phyloP scores from a whole-genome alignment of 1,140 invertebrate species.

The Nebria ingens region DNA sequence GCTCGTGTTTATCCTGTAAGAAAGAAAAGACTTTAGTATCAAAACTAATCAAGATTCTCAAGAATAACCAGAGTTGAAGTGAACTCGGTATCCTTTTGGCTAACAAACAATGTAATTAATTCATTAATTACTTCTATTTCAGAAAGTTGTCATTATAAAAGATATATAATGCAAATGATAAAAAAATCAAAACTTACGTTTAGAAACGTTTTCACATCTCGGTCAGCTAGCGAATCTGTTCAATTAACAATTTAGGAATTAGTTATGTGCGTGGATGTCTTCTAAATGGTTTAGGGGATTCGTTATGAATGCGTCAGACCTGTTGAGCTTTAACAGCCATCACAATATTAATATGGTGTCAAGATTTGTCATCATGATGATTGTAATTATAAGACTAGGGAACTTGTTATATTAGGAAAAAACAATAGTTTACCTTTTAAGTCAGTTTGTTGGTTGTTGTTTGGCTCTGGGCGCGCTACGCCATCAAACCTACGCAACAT shows the following conservation, averaged over 20 bases:
- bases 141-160: conserved; percentile 1
- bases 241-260: background rate
- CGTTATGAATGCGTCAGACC: conserved; percentile 17
- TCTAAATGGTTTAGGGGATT: background rate
- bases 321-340: conserved; percentile 23
- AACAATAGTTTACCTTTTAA: background rate
- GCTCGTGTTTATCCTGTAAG: too few species aligned
- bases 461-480: too few species aligned
- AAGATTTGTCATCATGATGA: conserved; percentile 11
- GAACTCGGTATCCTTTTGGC: conserved; percentile 3
- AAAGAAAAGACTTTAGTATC: too few species aligned
- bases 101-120: conserved; percentile 3
- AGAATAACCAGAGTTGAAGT: too few species aligned
- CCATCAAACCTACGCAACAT: too few species aligned
- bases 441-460: too few species aligned
- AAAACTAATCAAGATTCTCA: too few species aligned
- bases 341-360: conserved; percentile 13
- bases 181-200: background rate
- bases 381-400: background rate
- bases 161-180: background rate
- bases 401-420: background rate
- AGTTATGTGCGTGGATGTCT: background rate
- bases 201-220: background rate
- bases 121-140: background rate
- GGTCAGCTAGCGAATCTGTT: background rate